These are phyloP conservation scores for Caenorhabditis imperialis DNA, from an alignment of 2,888 invertebrate species.

Conservation along the genomic window DNA sequence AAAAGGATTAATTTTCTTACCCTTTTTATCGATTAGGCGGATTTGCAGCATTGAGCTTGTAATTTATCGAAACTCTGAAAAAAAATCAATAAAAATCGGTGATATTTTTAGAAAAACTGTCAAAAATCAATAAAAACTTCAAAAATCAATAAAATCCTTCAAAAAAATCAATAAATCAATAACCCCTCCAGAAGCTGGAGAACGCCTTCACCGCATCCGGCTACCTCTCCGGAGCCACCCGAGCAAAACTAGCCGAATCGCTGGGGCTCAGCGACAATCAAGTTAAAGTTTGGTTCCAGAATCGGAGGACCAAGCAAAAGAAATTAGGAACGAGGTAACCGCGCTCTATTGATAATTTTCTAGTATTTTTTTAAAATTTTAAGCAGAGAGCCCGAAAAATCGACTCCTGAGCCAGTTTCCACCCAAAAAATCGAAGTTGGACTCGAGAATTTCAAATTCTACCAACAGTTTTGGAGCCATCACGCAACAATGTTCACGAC, in stretches of 20 bases:
- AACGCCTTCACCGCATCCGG: constrained; percentile 45
- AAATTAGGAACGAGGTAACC: constrained; percentile 24
- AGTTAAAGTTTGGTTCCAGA: constrained; percentile 76
- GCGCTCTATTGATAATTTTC: background rate
- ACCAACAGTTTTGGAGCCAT: constrained; percentile 26
- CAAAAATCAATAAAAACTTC: too few relatives aligned
- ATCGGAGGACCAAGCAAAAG: constrained; percentile 71
- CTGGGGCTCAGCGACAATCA: constrained; percentile 71
- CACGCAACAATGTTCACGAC: constrained; percentile 29
- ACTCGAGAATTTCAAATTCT: constrained; percentile 12
- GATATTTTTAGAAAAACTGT: too few relatives aligned
- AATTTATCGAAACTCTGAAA: too few relatives aligned
- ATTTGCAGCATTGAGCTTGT: too few relatives aligned
- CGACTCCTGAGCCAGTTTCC: too few relatives aligned
- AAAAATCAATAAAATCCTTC: too few relatives aligned
- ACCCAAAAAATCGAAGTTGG: too few relatives aligned
- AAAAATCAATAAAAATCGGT: too few relatives aligned
- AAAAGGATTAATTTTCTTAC: too few relatives aligned
- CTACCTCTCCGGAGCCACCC: constrained; percentile 66
- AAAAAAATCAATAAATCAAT: too few relatives aligned
- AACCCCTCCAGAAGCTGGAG: constrained; percentile 47
- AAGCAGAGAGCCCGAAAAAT: constrained; percentile 15
- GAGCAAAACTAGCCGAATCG: constrained; percentile 62
- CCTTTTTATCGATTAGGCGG: too few relatives aligned
- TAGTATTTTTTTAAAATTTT: background rate